These are phyloP conservation scores for Dipodomys merriami DNA, from an alignment of 2,113 vertebrate genomes.

Conservation along the genomic window DNA sequence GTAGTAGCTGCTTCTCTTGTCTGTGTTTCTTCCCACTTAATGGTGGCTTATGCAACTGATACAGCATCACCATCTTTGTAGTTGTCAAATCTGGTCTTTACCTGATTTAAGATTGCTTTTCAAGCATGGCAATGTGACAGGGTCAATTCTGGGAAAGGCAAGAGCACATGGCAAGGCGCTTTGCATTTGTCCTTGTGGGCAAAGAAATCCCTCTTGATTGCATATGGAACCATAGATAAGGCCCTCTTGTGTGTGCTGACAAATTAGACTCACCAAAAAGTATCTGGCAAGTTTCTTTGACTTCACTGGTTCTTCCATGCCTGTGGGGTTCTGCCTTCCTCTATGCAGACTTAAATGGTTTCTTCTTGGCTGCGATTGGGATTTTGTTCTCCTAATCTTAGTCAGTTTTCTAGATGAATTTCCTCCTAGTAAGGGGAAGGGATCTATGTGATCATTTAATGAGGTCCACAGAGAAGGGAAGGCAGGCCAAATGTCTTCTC, in stretches of 20 bases:
- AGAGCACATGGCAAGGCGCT: rapidly evolving
- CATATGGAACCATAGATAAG: neutral
- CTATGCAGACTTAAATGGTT: neutral
- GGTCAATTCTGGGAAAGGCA: neutral
- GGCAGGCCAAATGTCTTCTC: neutral
- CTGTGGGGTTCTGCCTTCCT: neutral
- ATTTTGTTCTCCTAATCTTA: constrained; percentile 35
- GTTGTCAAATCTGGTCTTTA: constrained; percentile 38
- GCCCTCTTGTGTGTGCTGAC: neutral
- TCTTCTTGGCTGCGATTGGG: neutral
- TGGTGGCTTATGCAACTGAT: constrained; percentile 4
- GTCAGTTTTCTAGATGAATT: neutral
- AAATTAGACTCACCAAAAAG: neutral
- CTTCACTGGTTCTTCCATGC: neutral
- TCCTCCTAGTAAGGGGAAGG: neutral
- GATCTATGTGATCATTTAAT: neutral
- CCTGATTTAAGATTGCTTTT: neutral
- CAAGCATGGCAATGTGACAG: neutral
- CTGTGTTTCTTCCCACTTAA: neutral
- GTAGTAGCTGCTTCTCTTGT: too few relatives aligned
- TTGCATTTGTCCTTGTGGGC: neutral
- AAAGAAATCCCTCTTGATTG: neutral
- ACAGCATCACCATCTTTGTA: neutral
- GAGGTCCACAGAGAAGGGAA: neutral
- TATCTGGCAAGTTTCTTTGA: neutral